These are phyloP conservation scores for Cinara cedri DNA, from an alignment of 2,888 invertebrate genomes.

Conservation along the genomic window DNA sequence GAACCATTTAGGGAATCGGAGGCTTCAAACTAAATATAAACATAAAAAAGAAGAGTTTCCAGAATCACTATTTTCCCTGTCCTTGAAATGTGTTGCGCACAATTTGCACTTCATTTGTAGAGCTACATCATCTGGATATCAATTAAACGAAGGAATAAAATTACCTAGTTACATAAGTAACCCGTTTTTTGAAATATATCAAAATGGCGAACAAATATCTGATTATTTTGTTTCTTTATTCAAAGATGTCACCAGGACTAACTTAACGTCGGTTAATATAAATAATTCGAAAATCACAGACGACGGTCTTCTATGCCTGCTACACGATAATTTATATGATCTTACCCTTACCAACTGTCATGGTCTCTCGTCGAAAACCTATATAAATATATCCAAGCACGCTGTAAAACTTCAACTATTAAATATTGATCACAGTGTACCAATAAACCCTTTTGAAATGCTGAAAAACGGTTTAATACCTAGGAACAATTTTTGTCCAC, in stretches of 20 bases:
- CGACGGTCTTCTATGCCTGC: slow-evolving; percentile 72
- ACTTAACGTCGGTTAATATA: slow-evolving; percentile 62
- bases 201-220: slow-evolving; percentile 68
- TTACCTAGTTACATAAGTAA: slow-evolving; percentile 78
- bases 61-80: slow-evolving; percentile 40
- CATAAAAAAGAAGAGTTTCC: slow-evolving; percentile 41
- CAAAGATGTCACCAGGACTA: slow-evolving; percentile 33
- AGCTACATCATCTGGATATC: slow-evolving; percentile 63
- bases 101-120: slow-evolving; percentile 71
- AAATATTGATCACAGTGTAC: slow-evolving; percentile 73
- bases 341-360: slow-evolving; percentile 79
- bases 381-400: slow-evolving; percentile 73
- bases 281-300: slow-evolving; percentile 76
- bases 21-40: slow-evolving; percentile 42
- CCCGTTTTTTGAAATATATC: slow-evolving; percentile 69
- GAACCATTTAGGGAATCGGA: slow-evolving; percentile 11
- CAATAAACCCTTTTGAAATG: slow-evolving; percentile 67
- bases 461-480: slow-evolving; percentile 28
- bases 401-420: slow-evolving; percentile 74
- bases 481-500: too few relatives aligned
- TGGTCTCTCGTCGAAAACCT: slow-evolving; percentile 69
- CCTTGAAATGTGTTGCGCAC: background rate
- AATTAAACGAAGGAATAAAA: slow-evolving; percentile 69
- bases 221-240: slow-evolving; percentile 63
- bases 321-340: slow-evolving; percentile 77